Evolutionary conservation across 2,888 invertebrate genomes (phyloP).

Genomic region (Dione juno): DNA sequence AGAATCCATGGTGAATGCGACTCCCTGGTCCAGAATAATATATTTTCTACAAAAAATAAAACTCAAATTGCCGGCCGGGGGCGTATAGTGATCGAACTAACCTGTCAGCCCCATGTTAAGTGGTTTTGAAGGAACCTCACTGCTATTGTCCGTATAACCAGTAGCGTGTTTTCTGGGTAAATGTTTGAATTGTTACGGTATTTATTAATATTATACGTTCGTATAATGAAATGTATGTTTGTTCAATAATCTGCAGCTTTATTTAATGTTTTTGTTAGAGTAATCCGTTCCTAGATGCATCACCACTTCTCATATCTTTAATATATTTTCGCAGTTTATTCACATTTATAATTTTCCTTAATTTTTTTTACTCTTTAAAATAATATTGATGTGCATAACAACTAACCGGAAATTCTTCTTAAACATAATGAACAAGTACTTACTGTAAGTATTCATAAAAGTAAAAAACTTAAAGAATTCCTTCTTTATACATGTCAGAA

Average conservation of each 20-base stretch:
- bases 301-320: conserved; percentile 7
- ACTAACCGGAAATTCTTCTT: conserved; percentile 8
- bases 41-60: conserved; percentile 71
- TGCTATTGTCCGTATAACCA: conserved; percentile 75
- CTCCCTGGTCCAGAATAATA: conserved; percentile 69
- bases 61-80: conserved; percentile 73
- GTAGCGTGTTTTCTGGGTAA: conserved; percentile 81
- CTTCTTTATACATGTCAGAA: conserved; percentile 16
- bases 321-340: conserved; percentile 15
- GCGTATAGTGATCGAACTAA: conserved; percentile 81
- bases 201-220: conserved; percentile 69
- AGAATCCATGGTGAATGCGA: conserved; percentile 66
- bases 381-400: conserved; percentile 6
- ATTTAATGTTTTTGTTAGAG: conserved; percentile 63
- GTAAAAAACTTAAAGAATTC: conserved; percentile 27
- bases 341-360: background rate
- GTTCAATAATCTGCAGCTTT: conserved; percentile 61
- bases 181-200: conserved; percentile 76
- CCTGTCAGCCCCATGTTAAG: conserved; percentile 84
- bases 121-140: conserved; percentile 77
- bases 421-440: conserved; percentile 22
- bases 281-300: conserved; percentile 54
- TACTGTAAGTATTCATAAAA: conserved; percentile 14
- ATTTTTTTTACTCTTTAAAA: background rate
- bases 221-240: conserved; percentile 66